Evolutionary conservation across 2,797 vertebrate genomes (phyloP).

Genomic region (Darevskia nairensis): DNA sequence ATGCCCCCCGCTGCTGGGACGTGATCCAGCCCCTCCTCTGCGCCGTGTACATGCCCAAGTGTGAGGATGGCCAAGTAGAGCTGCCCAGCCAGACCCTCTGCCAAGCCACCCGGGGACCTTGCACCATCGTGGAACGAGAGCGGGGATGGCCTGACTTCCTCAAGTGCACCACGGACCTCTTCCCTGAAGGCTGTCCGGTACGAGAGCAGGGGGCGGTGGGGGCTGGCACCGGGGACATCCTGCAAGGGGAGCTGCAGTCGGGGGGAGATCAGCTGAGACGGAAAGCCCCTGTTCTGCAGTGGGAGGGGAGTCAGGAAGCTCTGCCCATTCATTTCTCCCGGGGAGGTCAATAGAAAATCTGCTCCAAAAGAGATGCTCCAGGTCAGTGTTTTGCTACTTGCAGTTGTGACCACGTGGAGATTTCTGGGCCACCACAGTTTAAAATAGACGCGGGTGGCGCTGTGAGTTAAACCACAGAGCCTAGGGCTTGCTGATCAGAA

Average conservation of each 20-base stretch:
- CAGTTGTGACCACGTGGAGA: too few species aligned
- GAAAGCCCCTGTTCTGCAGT: neutral
- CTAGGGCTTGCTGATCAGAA: too few species aligned
- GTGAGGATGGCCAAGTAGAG: slow-evolving; percentile 92
- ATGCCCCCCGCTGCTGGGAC: slow-evolving; percentile 96
- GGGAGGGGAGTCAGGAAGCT: too few species aligned
- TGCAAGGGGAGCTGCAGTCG: neutral
- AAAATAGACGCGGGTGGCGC: too few species aligned
- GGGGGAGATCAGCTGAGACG: neutral
- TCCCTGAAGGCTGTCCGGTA: slow-evolving; percentile 93
- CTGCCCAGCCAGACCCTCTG: slow-evolving; percentile 93
- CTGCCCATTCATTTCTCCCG: too few species aligned
- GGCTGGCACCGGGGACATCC: neutral
- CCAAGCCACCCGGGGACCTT: slow-evolving; percentile 89
- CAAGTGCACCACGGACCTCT: slow-evolving; percentile 86
- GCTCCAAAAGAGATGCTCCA: neutral
- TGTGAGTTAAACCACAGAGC: too few species aligned
- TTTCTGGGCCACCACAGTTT: too few species aligned
- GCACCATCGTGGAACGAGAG: slow-evolving; percentile 94
- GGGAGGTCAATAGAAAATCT: too few species aligned
- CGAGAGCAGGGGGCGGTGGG: accelerated
- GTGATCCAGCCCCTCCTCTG: slow-evolving; percentile 97
- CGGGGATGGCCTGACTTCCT: slow-evolving; percentile 97
- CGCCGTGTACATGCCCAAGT: slow-evolving; percentile 98
- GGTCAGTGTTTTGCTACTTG: neutral